Conservation (phyloP, 2,113 vertebrate genomes). For the Amphilophus citrinellus region DNA sequence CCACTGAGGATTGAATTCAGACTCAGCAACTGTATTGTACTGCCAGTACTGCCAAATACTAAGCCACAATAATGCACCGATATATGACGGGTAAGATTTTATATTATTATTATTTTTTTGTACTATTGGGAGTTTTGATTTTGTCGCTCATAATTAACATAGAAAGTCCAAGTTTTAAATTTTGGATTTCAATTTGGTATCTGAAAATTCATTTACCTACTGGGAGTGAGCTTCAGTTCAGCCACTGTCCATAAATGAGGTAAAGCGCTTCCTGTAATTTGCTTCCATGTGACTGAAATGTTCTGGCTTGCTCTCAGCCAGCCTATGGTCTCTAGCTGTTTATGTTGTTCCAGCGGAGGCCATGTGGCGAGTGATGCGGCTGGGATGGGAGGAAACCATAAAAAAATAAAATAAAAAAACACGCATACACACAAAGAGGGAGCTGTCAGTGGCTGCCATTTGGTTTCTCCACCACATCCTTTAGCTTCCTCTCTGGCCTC, state of each 20-base stretch:
- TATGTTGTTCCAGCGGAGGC: conserved; percentile 47
- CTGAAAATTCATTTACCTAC: background rate
- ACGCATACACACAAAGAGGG: conserved; percentile 41
- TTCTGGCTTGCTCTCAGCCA: conserved; percentile 16
- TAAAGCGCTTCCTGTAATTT: background rate
- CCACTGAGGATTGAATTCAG: background rate
- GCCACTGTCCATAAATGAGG: background rate
- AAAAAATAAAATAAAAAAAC: conserved; percentile 46
- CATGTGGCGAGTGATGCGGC: conserved; percentile 60
- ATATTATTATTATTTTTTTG: background rate
- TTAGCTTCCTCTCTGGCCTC: conserved; percentile 40
- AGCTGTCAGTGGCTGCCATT: conserved; percentile 54
- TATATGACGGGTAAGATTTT: background rate
- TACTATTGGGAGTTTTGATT: background rate
- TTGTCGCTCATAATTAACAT: background rate
- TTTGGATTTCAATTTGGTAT: background rate
- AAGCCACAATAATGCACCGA: background rate
- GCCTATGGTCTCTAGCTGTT: conserved; percentile 45
- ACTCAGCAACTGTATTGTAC: background rate
- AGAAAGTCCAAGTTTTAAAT: too few relatives aligned
- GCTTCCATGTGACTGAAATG: conserved; percentile 15
- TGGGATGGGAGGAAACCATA: conserved; percentile 66
- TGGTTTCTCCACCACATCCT: conserved; percentile 74
- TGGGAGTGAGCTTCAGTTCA: background rate
- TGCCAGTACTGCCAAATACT: background rate